These are phyloP conservation scores for Allolobophora icterica DNA, from an alignment of 2,888 invertebrate genomes.

Conservation along the genomic window DNA sequence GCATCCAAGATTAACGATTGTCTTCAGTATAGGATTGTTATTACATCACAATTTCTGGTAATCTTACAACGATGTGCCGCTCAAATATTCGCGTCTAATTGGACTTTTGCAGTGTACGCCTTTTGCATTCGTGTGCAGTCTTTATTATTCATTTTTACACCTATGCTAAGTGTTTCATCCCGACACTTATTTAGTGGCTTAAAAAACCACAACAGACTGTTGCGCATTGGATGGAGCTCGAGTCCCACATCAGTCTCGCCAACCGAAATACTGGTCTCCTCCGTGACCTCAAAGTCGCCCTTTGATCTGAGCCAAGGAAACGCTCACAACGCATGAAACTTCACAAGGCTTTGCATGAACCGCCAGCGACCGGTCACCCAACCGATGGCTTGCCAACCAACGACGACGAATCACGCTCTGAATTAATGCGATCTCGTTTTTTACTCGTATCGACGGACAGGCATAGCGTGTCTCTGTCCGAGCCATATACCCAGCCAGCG, in stretches of 20 bases:
- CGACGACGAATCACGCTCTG: not conserved
- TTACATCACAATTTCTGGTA: not conserved
- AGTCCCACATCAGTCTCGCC: not conserved
- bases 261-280: not conserved
- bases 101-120: not conserved
- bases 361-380: not conserved
- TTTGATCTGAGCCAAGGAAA: not conserved
- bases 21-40: not conserved
- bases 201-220: not conserved
- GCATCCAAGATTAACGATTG: not conserved
- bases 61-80: not conserved
- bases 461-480: not conserved
- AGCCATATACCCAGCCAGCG: not conserved
- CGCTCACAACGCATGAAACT: not conserved
- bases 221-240: not conserved
- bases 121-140: too few species aligned
- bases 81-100: not conserved
- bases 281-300: not conserved
- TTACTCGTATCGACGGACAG: not conserved
- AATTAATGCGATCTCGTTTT: conserved; percentile 14
- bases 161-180: too few species aligned
- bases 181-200: too few species aligned
- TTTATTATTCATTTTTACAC: too few species aligned
- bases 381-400: not conserved
- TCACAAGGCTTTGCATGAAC: not conserved